These are phyloP conservation scores for Pheosia tremula DNA, from an alignment of 2,888 invertebrate species.

Conservation along the genomic window DNA sequence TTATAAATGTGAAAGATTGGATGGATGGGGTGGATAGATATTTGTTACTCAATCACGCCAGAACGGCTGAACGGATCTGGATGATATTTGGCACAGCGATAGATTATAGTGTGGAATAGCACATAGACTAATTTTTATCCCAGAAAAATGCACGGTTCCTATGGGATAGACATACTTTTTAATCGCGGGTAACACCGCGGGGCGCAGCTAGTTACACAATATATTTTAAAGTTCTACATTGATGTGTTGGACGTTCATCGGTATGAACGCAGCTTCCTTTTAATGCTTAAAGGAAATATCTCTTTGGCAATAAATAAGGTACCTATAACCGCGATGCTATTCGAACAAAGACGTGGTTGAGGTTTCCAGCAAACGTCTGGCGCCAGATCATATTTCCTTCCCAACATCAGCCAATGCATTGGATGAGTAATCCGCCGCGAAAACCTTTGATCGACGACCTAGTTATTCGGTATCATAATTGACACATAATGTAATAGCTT, in stretches of 20 bases:
- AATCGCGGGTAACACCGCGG: too few relatives aligned
- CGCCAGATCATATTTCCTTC: conserved; percentile 64
- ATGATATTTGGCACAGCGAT: too few relatives aligned
- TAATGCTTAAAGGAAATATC: not conserved
- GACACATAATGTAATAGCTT: conserved; percentile 22
- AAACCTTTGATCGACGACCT: conserved; percentile 36
- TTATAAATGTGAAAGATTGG: too few relatives aligned
- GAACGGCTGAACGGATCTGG: too few relatives aligned
- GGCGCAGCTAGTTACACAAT: not conserved
- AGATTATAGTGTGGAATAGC: too few relatives aligned
- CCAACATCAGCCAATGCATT: conserved; percentile 47
- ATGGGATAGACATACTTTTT: too few relatives aligned
- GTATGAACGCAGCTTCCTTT: not conserved
- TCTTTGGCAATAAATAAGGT: not conserved
- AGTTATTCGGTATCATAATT: conserved; percentile 28
- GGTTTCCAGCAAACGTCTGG: conserved; percentile 36
- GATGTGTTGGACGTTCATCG: not conserved
- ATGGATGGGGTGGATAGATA: too few relatives aligned
- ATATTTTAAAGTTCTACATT: not conserved
- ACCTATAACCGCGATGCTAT: not conserved
- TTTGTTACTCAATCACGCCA: too few relatives aligned
- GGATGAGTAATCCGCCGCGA: conserved; percentile 49
- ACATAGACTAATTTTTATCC: too few relatives aligned
- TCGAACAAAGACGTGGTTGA: conserved; percentile 13
- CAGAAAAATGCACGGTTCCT: too few relatives aligned